These are phyloP conservation scores for Drosophila teissieri DNA, from an alignment of 1,140 invertebrate genomes.

Conservation along the genomic window DNA sequence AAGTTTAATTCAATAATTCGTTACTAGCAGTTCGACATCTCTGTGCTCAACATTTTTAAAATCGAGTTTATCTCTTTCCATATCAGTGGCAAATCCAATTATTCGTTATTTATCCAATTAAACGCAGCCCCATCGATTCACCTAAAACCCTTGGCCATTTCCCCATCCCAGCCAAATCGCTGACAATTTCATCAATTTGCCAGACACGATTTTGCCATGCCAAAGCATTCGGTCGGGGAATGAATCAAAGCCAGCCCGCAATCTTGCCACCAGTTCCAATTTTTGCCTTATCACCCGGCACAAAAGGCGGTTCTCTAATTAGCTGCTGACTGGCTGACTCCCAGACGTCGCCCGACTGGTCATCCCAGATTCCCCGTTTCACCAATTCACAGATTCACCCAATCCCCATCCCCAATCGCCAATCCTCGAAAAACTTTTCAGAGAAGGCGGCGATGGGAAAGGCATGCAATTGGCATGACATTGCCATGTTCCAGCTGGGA, in stretches of 20 bases:
- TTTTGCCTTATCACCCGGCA: conserved; percentile 58
- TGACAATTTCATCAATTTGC: conserved; percentile 70
- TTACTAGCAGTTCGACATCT: neutral
- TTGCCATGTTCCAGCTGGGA: conserved; percentile 56
- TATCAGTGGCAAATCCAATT: neutral
- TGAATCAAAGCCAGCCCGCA: conserved; percentile 40
- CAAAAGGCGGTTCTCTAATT: conserved; percentile 73
- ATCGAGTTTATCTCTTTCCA: no score
- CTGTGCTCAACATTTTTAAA: no score
- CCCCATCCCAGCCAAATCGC: conserved; percentile 19
- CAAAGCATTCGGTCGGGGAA: conserved; percentile 15
- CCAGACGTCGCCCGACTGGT: conserved; percentile 22
- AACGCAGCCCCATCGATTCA: neutral
- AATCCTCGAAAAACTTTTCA: conserved; percentile 7
- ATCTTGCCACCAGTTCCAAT: conserved; percentile 43
- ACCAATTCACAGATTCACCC: neutral
- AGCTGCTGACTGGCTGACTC: conserved; percentile 53
- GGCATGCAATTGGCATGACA: conserved; percentile 78
- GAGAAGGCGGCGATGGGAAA: conserved; percentile 55
- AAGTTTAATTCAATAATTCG: neutral
- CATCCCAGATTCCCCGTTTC: conserved; percentile 7
- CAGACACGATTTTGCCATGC: conserved; percentile 37
- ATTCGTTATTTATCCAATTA: conserved; percentile 6
- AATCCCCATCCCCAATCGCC: neutral
- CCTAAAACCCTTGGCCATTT: neutral